Percentiles rank a stretch among this genome's conserved stretches.
phyloP scores from a whole-genome alignment of 2,113 vertebrate species.

The Nibea coibor region DNA sequence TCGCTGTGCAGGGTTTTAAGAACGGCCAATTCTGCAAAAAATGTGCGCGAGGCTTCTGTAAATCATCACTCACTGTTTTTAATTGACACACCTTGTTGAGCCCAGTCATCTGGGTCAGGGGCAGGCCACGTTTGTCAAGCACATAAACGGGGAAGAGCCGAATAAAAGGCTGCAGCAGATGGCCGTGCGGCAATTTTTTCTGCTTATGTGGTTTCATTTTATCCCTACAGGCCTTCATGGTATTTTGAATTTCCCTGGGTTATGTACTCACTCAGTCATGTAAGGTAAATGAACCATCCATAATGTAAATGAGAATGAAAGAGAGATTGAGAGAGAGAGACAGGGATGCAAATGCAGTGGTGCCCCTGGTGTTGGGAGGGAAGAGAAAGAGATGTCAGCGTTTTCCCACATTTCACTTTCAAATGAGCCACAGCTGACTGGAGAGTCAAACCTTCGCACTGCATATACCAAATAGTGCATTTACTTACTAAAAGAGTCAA shows the following conservation, averaged over 20 bases:
- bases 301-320: constrained; percentile 81
- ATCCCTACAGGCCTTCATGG: constrained; percentile 64
- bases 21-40: not conserved
- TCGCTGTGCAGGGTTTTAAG: not conserved
- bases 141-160: constrained; percentile 45
- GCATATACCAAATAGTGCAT: constrained; percentile 48
- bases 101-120: constrained; percentile 16
- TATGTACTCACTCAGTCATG: constrained; percentile 79
- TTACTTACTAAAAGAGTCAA: constrained; percentile 56
- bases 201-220: constrained; percentile 64
- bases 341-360: constrained; percentile 64
- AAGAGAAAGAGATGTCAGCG: constrained; percentile 72
- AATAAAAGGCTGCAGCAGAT: constrained; percentile 52
- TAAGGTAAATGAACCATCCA: constrained; percentile 83
- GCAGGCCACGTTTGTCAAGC: constrained; percentile 35
- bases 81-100: constrained; percentile 23
- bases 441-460: constrained; percentile 47
- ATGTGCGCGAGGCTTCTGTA: constrained; percentile 1
- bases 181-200: constrained; percentile 68
- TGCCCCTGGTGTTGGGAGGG: constrained; percentile 67
- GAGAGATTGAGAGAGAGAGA: constrained; percentile 70
- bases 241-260: constrained; percentile 76
- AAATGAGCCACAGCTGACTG: constrained; percentile 71
- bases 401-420: constrained; percentile 76
- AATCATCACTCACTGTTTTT: constrained; percentile 29